Evolutionary conservation across 1,140 invertebrate genomes (phyloP), one percentile per base, ranked within the genome.

Genomic region (Leptinotarsa defecta): DNA sequence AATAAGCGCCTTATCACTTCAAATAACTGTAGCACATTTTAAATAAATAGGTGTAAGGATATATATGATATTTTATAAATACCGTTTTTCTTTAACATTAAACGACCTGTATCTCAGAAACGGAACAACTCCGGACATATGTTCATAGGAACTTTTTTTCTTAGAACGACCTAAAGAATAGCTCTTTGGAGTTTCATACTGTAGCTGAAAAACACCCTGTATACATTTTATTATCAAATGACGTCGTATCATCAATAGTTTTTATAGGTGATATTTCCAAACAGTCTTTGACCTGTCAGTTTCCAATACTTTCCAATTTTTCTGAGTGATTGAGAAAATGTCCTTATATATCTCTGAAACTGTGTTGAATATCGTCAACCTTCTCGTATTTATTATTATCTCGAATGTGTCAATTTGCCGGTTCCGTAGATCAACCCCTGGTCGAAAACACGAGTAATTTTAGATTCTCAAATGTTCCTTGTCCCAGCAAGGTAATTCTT

Each of bases 401-500:
- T 6, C 0, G 13, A 57, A 57, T 57, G 52, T 17, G 13, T 19
- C 52, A 57, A 57, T 57, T 19, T 19, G 15, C 6, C 52, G 15
- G 52, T 57, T 17, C 52, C n/a, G 52, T 57, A 19, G 17, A n/a
- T 57, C 52, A 57, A 17, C 52, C n/a, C 52, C 52, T 5, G 52
- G 52, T 57, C 17, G 52, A 57, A 57, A 57, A 57, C 15, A 17
- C 2, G 52, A 57, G n/a, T 57, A 57, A 57, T 57, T 57, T 57
- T 19, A n/a, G 52, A 19, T 15, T 17, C 52, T 57, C 5, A 57
- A 57, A 57, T 19, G 52, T n/a, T 57, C 52, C 52, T 57, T 57
- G 52, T 57, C 52, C 52, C 52, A 4, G 52, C 64, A 65, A 65
- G 62, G 62, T 49, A 73, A 65, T 73, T 65, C 62, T 73, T 73